phyloP scores from a whole-genome alignment of 1,140 invertebrate species.

The Reticulitermes speratus region DNA sequence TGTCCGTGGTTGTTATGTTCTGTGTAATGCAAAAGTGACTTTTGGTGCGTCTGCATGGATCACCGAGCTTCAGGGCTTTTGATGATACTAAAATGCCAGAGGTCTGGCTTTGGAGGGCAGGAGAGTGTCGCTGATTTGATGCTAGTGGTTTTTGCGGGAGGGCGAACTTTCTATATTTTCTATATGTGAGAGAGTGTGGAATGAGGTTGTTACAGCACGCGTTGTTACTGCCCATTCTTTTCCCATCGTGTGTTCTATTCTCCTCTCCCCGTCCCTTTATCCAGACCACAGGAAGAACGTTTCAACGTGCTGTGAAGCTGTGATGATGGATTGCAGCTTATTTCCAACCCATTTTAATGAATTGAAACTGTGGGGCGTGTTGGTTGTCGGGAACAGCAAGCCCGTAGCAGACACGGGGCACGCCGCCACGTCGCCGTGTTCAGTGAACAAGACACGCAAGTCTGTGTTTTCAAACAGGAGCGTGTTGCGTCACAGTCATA shows the following conservation, averaged over 20 bases:
- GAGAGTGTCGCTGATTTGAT: background rate
- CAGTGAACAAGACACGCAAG: too few relatives aligned
- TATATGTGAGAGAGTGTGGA: background rate
- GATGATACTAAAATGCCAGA: background rate
- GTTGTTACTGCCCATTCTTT: slow-evolving; percentile 15
- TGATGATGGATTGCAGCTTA: background rate
- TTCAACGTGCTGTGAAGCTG: background rate
- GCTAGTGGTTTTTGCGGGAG: slow-evolving; percentile 9
- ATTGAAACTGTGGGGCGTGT: background rate
- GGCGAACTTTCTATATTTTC: background rate
- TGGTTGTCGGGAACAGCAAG: too few relatives aligned
- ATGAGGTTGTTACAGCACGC: background rate
- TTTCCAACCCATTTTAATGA: slow-evolving; percentile 8
- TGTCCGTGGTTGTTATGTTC: background rate
- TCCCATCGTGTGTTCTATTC: background rate
- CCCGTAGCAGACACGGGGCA: too few relatives aligned
- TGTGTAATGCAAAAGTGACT: too few relatives aligned
- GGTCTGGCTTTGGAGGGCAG: background rate
- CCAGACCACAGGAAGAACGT: background rate
- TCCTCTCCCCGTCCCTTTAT: background rate
- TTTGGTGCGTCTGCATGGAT: background rate
- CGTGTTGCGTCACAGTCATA: too few relatives aligned
- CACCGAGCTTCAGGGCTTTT: background rate
- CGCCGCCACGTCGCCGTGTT: too few relatives aligned
- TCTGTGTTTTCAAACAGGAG: too few relatives aligned